Base-by-base conservation (phyloP, 1,140 invertebrate species). In the Andricus grossulariae region DNA sequence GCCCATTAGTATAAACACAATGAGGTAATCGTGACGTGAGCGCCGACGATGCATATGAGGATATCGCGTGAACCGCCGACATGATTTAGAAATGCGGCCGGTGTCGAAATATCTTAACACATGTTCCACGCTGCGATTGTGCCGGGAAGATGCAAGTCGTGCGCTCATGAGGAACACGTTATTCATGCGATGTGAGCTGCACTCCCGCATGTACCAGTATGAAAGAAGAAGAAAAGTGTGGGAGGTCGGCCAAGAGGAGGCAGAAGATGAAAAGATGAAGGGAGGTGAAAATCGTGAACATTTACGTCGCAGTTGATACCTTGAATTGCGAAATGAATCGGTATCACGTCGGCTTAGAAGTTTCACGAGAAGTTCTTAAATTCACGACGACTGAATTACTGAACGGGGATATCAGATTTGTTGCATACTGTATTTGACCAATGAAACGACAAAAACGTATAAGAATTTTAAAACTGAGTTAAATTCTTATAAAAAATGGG, bases 81-180 rank as follows among this genome's bases (percentile, higher is more conserved):
- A 66, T 66, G 60, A 66, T 66, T 66, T 66, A 66, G 60, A 66
- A 66, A 66, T 39, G 25, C 21, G 39, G 32, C 7, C 10, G 60
- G 39, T 66, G 60, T 66, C 60, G 60, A 66, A 66, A 66, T 66
- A 66, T 66, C 60, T 66, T 45, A 32, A 66, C 60, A 66, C 60
- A 66, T 66, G 60, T 66, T 66, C 39, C 60, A 66, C 39, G 60
- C 60, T 66, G 60, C 25, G 60, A 66, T 32, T 66, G 60, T 66
- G 60, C 39, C 60, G 25, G 60, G 32, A 60, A 66, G 60, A 66
- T 66, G 25, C 60, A 66, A 66, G 60, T 66, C 60, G 60, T 66
- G 60, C 60, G 13, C 60, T 66, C 60, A 21, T 66, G 60, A 66
- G 60, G 60, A 66, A 66, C 60, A 66, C 57, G 57, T 66, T 66